Conservation (phyloP, 2,113 vertebrate genomes). For the Phaethon lepturus region DNA sequence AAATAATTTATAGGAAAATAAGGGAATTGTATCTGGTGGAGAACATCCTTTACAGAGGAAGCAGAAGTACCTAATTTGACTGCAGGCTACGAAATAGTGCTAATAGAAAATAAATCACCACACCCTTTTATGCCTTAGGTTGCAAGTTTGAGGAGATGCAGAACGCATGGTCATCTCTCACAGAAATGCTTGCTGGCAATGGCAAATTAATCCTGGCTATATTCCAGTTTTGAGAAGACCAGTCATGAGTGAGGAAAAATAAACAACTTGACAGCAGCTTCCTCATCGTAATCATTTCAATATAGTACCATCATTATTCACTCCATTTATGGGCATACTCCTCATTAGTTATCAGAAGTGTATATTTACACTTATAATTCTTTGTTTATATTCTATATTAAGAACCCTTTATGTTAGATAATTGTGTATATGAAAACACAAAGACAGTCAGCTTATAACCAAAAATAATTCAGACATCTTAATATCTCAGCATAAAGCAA, state of each 20-base stretch:
- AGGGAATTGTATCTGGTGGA: not conserved
- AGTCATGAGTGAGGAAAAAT: not conserved
- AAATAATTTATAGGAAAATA: not conserved
- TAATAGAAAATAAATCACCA: not conserved
- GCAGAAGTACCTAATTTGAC: not conserved
- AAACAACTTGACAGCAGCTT: not conserved
- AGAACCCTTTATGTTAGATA: not conserved
- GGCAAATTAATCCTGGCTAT: not conserved
- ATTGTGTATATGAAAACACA: not conserved
- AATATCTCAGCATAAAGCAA: not conserved
- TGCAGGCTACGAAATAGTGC: not conserved
- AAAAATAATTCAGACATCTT: not conserved
- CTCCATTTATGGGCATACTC: not conserved
- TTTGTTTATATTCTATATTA: not conserved
- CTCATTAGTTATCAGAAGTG: not conserved
- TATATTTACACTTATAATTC: not conserved
- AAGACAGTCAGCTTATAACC: not conserved
- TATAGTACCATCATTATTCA: not conserved
- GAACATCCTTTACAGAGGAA: not conserved
- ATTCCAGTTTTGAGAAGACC: not conserved
- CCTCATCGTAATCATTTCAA: not conserved
- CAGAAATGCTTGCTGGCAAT: not conserved
- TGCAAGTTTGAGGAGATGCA: not conserved
- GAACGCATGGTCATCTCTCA: not conserved
- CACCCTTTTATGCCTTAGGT: not conserved